phyloP scores from a whole-genome alignment of 1,140 invertebrate genomes.

The Cotesia chilonis region DNA sequence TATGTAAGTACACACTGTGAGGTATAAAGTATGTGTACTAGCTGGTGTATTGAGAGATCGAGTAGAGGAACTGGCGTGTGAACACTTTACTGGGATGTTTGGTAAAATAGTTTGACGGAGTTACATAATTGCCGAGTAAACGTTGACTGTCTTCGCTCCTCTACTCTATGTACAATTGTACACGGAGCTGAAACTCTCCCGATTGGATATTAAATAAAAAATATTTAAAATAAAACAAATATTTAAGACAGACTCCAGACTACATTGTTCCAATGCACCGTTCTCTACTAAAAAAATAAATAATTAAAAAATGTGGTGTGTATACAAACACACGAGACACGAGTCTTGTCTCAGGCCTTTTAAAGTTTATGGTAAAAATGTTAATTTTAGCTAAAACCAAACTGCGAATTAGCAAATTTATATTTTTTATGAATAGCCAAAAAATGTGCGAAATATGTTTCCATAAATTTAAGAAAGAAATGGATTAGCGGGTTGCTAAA shows the following conservation, averaged over 20 bases:
- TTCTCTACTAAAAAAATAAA: background rate
- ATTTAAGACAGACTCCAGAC: background rate
- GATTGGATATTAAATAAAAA: background rate
- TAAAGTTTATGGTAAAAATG: too few species aligned
- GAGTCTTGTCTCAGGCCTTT: background rate
- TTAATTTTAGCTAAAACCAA: constrained; percentile 4
- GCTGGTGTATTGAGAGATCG: background rate
- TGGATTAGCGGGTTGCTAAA: constrained; percentile 29
- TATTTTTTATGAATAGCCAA: constrained; percentile 17
- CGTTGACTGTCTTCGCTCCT: constrained; percentile 56
- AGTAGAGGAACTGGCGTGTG: constrained; percentile 41
- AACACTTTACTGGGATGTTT: constrained; percentile 50
- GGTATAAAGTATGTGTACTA: too few species aligned
- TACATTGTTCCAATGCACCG: constrained; percentile 6
- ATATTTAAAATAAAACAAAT: constrained; percentile 13
- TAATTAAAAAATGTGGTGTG: too few species aligned
- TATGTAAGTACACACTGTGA: constrained; percentile 12
- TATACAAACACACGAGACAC: too few species aligned
- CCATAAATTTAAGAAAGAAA: constrained; percentile 23
- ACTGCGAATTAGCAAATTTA: background rate
- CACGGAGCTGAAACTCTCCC: background rate
- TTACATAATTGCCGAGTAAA: constrained; percentile 60
- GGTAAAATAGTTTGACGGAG: constrained; percentile 59
- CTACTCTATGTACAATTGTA: constrained; percentile 11
- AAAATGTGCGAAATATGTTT: constrained; percentile 20